Evolutionary conservation across 1,140 invertebrate species (phyloP).

Genomic region (Drosophila bipectinata): DNA sequence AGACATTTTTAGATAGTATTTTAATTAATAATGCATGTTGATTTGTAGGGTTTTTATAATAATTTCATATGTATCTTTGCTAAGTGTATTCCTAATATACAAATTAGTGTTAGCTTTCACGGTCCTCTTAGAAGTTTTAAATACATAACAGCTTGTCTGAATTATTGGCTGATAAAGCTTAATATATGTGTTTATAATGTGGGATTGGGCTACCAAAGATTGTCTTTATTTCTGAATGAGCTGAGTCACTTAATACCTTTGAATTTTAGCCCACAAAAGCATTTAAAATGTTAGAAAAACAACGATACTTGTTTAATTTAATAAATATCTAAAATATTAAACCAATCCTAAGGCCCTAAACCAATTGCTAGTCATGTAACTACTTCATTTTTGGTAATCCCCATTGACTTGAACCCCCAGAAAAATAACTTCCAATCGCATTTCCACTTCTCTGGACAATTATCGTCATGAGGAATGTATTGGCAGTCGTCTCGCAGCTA

Average conservation of each 20-base stretch:
- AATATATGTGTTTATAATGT: not conserved
- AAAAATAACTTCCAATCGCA: slow-evolving; percentile 11
- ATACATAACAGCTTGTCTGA: slow-evolving; percentile 9
- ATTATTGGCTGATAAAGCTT: slow-evolving; percentile 14
- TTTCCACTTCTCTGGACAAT: slow-evolving; percentile 29
- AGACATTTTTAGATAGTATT: not conserved
- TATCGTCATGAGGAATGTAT: slow-evolving; percentile 42
- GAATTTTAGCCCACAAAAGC: not conserved
- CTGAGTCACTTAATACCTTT: not conserved
- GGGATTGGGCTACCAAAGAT: not conserved
- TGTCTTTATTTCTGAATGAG: slow-evolving; percentile 5
- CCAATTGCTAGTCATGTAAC: not conserved
- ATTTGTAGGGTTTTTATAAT: no score
- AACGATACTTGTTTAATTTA: no score
- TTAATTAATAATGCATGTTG: not conserved
- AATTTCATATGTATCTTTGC: not conserved
- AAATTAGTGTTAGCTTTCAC: slow-evolving; percentile 25
- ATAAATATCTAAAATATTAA: not conserved
- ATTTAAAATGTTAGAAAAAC: no score
- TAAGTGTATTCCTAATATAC: not conserved
- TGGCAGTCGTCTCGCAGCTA: slow-evolving; percentile 25
- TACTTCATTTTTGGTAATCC: not conserved
- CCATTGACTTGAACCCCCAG: not conserved
- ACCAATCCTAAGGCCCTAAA: not conserved
- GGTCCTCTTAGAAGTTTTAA: slow-evolving; percentile 2